phyloP scores from a whole-genome alignment of 2,888 invertebrate species.

The Bedellia somnulentella region DNA sequence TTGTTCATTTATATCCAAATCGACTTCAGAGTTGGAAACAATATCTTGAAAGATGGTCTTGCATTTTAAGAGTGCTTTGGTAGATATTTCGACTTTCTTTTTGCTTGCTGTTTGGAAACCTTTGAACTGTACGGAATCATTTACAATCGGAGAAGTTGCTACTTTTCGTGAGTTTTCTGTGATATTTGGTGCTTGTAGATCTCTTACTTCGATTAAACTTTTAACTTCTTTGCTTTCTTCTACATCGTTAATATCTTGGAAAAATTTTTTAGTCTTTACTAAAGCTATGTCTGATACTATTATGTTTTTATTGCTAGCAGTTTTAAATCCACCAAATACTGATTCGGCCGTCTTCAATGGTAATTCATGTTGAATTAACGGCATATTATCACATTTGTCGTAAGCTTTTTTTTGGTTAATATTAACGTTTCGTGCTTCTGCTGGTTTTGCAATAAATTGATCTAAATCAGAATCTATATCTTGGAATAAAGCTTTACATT shows the following conservation, averaged over 20 bases:
- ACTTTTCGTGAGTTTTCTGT: not conserved
- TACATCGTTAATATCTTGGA: slow-evolving; percentile 13
- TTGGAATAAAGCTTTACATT: slow-evolving; percentile 8
- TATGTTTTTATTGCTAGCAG: slow-evolving; percentile 30
- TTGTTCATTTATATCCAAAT: not conserved
- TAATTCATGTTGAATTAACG: too few species aligned
- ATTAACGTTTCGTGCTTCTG: slow-evolving; percentile 1
- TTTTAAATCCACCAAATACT: slow-evolving; percentile 23
- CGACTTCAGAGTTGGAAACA: not conserved
- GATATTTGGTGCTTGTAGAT: not conserved
- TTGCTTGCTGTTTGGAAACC: slow-evolving; percentile 20
- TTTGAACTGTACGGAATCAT: slow-evolving; percentile 7
- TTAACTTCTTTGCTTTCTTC: too few species aligned
- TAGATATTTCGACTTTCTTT: slow-evolving; percentile 17
- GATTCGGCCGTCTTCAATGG: too few species aligned
- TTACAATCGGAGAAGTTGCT: too few species aligned
- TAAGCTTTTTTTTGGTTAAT: not conserved
- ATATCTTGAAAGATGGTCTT: slow-evolving; percentile 23
- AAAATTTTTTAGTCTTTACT: slow-evolving; percentile 16
- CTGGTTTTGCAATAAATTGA: too few species aligned
- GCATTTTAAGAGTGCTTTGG: slow-evolving; percentile 21
- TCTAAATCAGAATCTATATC: too few species aligned
- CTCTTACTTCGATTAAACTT: too few species aligned
- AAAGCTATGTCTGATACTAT: slow-evolving; percentile 19
- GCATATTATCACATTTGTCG: not conserved